Evolutionary conservation across 2,888 invertebrate genomes (phyloP).

Genomic region (Rhagonycha lutea): DNA sequence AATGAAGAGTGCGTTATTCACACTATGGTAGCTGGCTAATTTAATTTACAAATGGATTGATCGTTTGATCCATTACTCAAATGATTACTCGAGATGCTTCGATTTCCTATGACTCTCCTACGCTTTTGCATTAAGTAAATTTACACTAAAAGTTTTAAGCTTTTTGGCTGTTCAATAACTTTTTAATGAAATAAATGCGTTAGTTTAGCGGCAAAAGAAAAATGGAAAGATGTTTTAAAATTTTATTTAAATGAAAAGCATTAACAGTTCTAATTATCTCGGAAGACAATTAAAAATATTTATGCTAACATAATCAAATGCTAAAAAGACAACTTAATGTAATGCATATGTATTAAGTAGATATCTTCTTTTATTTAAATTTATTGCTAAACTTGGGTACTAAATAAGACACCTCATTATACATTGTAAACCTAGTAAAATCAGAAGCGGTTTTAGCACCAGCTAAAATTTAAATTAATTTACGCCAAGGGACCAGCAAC

Average conservation of each 20-base stretch:
- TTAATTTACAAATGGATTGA: conserved; percentile 20
- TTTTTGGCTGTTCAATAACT: neutral
- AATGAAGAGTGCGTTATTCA: conserved; percentile 36
- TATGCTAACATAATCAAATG: neutral
- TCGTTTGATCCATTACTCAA: conserved; percentile 16
- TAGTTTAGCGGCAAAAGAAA: neutral
- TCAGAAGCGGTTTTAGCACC: conserved; percentile 7
- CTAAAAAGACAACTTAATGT: neutral
- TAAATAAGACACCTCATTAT: conserved; percentile 20
- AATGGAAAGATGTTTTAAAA: neutral
- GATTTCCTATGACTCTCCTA: conserved; percentile 14
- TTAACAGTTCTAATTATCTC: neutral
- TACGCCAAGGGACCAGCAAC: conserved; percentile 18
- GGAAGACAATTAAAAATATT: neutral
- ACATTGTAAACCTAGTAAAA: conserved; percentile 13
- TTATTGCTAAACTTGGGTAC: conserved; percentile 7
- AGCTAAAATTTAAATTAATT: conserved; percentile 19
- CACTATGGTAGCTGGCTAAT: conserved; percentile 31
- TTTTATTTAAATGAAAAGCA: neutral
- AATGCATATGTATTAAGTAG: conserved; percentile 1
- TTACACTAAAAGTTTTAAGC: neutral
- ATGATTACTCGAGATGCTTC: conserved; percentile 13
- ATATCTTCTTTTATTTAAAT: conserved; percentile 12
- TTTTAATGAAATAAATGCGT: neutral
- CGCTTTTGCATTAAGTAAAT: conserved; percentile 1